phyloP scores from a whole-genome alignment of 2,113 vertebrate species.

The Misgurnus anguillicaudatus region DNA sequence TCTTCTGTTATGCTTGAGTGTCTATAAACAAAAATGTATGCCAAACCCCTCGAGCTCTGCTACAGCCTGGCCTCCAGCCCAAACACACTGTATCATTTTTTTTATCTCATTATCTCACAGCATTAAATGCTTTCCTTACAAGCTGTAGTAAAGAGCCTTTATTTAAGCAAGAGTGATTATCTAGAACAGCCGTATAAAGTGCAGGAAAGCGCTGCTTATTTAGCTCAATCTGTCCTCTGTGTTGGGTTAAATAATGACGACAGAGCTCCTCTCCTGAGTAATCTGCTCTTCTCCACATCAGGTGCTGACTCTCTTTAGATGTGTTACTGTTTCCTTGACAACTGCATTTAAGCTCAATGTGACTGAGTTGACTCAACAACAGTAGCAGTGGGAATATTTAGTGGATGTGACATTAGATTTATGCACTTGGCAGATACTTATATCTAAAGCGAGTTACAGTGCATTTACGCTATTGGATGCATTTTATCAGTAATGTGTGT shows the following conservation, averaged over 20 bases:
- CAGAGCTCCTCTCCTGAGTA: neutral
- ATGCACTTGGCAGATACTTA: too few relatives aligned
- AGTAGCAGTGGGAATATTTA: neutral
- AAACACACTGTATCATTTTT: neutral
- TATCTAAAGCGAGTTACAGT: too few relatives aligned
- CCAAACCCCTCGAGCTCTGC: neutral
- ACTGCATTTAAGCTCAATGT: slow-evolving; percentile 2
- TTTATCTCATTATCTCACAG: neutral
- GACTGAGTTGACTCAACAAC: neutral
- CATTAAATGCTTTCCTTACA: neutral
- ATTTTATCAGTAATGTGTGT: too few relatives aligned
- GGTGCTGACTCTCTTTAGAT: neutral
- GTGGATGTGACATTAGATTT: neutral
- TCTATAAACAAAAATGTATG: neutral
- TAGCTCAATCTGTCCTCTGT: neutral
- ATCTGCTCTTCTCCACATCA: slow-evolving; percentile 3
- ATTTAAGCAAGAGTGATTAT: slow-evolving; percentile 8
- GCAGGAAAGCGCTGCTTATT: neutral
- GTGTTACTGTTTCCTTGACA: slow-evolving; percentile 24
- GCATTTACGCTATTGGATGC: too few relatives aligned
- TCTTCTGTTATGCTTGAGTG: neutral
- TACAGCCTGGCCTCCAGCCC: neutral
- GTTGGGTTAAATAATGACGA: neutral
- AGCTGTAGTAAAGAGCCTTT: neutral
- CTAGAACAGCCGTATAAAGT: neutral